A percentile compares a stretch with the other conserved stretches of the same genome.
phyloP scores from a whole-genome alignment of 1,140 invertebrate genomes.

The Drosophila asahinai region DNA sequence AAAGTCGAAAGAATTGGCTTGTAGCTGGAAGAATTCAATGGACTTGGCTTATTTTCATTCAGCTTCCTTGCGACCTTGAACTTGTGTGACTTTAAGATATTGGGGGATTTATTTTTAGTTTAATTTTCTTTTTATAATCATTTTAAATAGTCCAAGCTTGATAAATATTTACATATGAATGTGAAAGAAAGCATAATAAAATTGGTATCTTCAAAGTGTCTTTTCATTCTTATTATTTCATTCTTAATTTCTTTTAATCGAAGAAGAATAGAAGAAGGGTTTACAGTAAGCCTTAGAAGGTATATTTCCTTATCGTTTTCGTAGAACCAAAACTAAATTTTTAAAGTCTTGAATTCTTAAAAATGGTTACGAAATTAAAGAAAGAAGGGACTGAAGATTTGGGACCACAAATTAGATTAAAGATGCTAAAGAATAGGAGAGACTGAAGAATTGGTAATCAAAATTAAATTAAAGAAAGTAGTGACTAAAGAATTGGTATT shows the following conservation, averaged over 20 bases:
- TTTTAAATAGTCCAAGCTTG: background rate
- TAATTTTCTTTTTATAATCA: background rate
- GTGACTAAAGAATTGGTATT: no score
- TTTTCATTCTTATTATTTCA: background rate
- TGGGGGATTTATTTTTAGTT: background rate
- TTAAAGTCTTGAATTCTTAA: background rate
- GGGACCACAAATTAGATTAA: no score
- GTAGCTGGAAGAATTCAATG: background rate
- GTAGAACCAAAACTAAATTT: background rate
- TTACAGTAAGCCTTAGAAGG: background rate
- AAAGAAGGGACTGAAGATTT: no score
- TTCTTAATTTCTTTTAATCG: no score
- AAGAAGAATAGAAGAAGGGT: background rate
- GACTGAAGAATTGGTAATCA: no score
- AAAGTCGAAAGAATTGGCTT: background rate
- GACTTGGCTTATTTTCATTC: background rate
- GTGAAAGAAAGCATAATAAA: no score
- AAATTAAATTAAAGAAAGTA: no score
- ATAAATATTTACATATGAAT: no score
- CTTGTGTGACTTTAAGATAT: background rate
- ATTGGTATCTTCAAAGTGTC: background rate
- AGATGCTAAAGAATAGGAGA: no score
- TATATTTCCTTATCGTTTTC: background rate
- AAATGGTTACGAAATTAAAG: background rate
- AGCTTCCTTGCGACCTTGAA: slow-evolving; percentile 4